Evolutionary conservation across 2,888 invertebrate genomes (phyloP).

Genomic region (Proisotoma minuta): DNA sequence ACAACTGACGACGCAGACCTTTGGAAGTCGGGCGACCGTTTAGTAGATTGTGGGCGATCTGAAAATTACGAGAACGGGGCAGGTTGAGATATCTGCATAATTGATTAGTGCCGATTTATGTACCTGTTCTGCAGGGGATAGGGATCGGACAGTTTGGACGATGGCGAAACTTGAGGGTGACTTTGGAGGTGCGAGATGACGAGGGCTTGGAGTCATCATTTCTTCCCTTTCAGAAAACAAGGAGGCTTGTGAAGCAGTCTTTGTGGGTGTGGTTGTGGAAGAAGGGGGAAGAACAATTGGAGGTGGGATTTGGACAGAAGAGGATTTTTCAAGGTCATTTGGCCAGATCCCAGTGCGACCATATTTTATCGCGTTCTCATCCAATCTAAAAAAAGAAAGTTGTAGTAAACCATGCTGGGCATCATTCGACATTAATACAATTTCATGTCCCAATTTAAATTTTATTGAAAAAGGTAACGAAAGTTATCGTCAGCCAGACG

Average conservation of each 20-base stretch:
- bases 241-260: not conserved
- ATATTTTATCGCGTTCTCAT: slow-evolving; percentile 59
- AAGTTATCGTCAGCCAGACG: too few relatives aligned
- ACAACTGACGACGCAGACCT: slow-evolving; percentile 59
- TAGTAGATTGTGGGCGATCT: slow-evolving; percentile 47
- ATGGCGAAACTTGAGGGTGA: slow-evolving; percentile 39
- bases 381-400: slow-evolving; percentile 57
- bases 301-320: not conserved
- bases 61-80: too few relatives aligned
- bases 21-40: slow-evolving; percentile 43
- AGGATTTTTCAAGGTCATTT: slow-evolving; percentile 16
- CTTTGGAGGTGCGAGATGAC: slow-evolving; percentile 31
- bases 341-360: slow-evolving; percentile 46
- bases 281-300: too few relatives aligned
- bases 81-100: too few relatives aligned
- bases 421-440: too few relatives aligned
- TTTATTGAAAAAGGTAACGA: too few relatives aligned
- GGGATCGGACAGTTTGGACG: slow-evolving; percentile 29
- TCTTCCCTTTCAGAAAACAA: slow-evolving; percentile 6
- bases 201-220: not conserved
- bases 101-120: too few relatives aligned
- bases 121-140: slow-evolving; percentile 47
- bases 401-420: too few relatives aligned
- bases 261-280: not conserved
- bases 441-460: too few relatives aligned